A percentile compares a stretch with the other conserved stretches of the same genome.
These are phyloP conservation scores for Epinotia demarniana DNA, from an alignment of 2,888 invertebrate species.

Conservation along the genomic window DNA sequence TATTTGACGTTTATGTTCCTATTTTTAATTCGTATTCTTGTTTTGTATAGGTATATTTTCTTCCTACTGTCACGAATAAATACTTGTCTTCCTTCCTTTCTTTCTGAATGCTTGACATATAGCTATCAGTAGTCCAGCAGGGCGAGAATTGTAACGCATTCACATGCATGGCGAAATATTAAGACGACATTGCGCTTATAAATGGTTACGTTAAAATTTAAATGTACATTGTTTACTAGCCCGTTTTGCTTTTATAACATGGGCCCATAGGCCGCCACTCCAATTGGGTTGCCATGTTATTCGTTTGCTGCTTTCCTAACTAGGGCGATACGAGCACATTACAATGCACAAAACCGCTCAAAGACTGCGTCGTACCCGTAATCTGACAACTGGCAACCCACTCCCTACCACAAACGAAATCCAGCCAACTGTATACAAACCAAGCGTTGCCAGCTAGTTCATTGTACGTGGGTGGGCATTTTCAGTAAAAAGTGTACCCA, in stretches of 20 bases:
- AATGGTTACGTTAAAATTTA: not conserved
- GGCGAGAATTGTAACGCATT: not conserved
- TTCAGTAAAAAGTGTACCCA: too few relatives aligned
- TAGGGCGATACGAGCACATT: constrained; percentile 25
- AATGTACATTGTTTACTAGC: not conserved
- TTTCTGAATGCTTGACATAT: not conserved
- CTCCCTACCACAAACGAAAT: constrained; percentile 18
- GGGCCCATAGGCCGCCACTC: constrained; percentile 21
- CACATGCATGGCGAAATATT: not conserved
- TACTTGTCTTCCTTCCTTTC: too few relatives aligned
- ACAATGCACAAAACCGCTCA: constrained; percentile 27
- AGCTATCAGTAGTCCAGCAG: not conserved
- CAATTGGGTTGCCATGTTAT: constrained; percentile 35
- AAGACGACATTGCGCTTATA: not conserved
- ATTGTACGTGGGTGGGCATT: too few relatives aligned
- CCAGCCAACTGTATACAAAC: constrained; percentile 13
- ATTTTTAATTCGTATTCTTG: too few relatives aligned
- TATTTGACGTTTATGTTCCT: too few relatives aligned
- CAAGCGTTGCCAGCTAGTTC: not conserved
- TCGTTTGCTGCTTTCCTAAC: constrained; percentile 36
- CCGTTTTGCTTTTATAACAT: constrained; percentile 21
- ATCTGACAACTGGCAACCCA: constrained; percentile 16
- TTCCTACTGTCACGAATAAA: too few relatives aligned
- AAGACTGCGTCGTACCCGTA: constrained; percentile 1
- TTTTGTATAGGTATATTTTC: too few relatives aligned